Conservation (phyloP, 2,113 vertebrate genomes). For the Ptychochromis oligacanthus region DNA sequence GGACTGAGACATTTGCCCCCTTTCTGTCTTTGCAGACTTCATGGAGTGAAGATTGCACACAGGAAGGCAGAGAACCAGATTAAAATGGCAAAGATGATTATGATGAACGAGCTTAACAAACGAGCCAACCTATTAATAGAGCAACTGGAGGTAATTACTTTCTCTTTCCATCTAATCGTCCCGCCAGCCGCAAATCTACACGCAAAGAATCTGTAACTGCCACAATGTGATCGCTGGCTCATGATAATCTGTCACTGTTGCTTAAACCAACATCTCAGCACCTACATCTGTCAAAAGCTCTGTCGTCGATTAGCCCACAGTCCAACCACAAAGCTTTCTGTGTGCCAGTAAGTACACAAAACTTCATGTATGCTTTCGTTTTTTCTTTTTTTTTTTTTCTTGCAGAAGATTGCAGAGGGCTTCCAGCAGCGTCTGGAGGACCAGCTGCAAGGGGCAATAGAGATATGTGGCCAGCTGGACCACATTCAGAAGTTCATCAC, state of each 20-base stretch:
- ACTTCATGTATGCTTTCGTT: neutral
- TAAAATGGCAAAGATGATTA: conserved; percentile 98
- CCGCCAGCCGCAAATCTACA: conserved; percentile 57
- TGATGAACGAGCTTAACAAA: conserved; percentile 97
- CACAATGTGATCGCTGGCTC: conserved; percentile 44
- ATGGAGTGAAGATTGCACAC: conserved; percentile 92
- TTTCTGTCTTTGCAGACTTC: conserved; percentile 81
- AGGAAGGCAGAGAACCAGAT: conserved; percentile 97
- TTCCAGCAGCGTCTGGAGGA: conserved; percentile 91
- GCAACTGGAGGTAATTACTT: conserved; percentile 92
- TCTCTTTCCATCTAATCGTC: conserved; percentile 59
- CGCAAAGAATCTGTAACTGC: conserved; percentile 47
- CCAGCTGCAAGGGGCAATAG: conserved; percentile 89
- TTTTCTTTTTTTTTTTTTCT: conserved; percentile 34
- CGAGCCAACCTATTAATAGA: conserved; percentile 94
- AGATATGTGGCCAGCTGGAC: conserved; percentile 91
- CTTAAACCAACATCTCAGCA: conserved; percentile 40
- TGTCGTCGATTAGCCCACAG: conserved; percentile 9
- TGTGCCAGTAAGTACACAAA: conserved; percentile 20
- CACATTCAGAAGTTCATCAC: conserved; percentile 96
- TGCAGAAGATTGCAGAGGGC: conserved; percentile 90
- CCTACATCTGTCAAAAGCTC: conserved; percentile 25
- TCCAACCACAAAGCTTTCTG: neutral
- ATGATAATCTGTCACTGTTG: conserved; percentile 57
- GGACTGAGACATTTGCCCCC: conserved; percentile 45